phyloP scores from a whole-genome alignment of 2,797 vertebrate genomes.

The Squalus acanthias region DNA sequence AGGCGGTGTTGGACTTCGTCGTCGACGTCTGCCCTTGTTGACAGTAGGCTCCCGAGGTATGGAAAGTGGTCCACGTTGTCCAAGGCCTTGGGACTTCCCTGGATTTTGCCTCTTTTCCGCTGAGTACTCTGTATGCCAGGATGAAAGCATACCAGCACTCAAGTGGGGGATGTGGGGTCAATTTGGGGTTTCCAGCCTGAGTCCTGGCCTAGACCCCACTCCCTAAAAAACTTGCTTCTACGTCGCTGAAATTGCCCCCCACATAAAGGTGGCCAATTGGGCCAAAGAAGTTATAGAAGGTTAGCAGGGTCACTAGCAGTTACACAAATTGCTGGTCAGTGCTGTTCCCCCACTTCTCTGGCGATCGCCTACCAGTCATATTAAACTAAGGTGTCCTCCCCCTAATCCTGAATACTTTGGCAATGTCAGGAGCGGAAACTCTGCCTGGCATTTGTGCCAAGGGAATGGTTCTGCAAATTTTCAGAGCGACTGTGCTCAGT shows the following conservation, averaged over 20 bases:
- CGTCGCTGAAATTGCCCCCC: background rate
- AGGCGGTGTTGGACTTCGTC: too few species aligned
- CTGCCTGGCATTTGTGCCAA: background rate
- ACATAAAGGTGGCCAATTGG: background rate
- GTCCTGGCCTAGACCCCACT: too few species aligned
- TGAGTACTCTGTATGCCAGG: too few species aligned
- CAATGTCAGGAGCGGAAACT: background rate
- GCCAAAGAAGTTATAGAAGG: background rate
- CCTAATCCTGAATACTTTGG: background rate
- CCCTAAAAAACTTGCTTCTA: background rate
- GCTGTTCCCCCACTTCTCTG: background rate
- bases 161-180: background rate
- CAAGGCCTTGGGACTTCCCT: background rate
- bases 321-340: background rate
- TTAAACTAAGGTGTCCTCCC: background rate
- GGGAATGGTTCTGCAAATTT: background rate
- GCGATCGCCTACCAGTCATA: background rate
- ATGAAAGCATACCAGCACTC: background rate
- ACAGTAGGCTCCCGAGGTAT: too few species aligned
- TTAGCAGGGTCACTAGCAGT: background rate
- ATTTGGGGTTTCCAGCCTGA: background rate
- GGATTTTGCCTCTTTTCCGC: background rate
- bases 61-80: too few species aligned
- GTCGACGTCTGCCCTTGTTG: too few species aligned
- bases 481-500: background rate